Percentiles rank a stretch among this genome's conserved stretches.
phyloP scores from a whole-genome alignment of 1,140 invertebrate genomes.

The Penaeus japonicus region DNA sequence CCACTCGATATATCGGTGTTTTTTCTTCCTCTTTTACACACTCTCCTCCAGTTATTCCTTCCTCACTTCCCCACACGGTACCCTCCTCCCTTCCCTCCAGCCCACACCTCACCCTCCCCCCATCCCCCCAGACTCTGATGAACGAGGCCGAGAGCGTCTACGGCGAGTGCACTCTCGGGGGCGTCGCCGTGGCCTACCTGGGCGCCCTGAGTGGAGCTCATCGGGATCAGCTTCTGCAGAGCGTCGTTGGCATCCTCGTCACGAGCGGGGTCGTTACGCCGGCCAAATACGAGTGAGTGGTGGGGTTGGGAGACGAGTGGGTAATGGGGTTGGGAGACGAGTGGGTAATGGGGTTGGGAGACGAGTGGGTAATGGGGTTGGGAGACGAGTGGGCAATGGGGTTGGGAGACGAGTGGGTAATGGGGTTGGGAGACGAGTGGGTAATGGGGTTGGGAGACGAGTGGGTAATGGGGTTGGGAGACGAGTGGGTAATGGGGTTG shows the following conservation, averaged over 20 bases:
- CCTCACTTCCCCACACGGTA: no score
- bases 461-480: no score
- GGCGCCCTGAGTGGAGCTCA: constrained; percentile 21
- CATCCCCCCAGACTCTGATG: constrained; percentile 34
- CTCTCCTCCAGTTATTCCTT: no score
- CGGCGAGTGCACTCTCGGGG: constrained; percentile 57
- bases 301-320: no score
- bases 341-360: no score
- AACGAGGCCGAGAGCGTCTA: constrained; percentile 45
- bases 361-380: no score
- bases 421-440: no score
- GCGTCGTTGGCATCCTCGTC: constrained; percentile 7
- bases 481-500: no score
- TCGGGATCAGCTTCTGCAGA: constrained; percentile 15
- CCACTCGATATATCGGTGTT: background rate
- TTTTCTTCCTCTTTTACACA: background rate
- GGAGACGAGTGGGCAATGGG: no score
- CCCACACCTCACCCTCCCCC: background rate
- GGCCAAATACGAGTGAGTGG: constrained; percentile 23
- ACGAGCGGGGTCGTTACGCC: constrained; percentile 21
- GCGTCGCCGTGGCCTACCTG: constrained; percentile 55
- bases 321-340: background rate
- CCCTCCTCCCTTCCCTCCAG: no score
- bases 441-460: no score
- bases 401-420: no score